Evolutionary conservation across 92 coral and sea anemone genomes (phyloP), one percentile per base, ranked within the genome.

Genomic region (Porites cylindrica): DNA sequence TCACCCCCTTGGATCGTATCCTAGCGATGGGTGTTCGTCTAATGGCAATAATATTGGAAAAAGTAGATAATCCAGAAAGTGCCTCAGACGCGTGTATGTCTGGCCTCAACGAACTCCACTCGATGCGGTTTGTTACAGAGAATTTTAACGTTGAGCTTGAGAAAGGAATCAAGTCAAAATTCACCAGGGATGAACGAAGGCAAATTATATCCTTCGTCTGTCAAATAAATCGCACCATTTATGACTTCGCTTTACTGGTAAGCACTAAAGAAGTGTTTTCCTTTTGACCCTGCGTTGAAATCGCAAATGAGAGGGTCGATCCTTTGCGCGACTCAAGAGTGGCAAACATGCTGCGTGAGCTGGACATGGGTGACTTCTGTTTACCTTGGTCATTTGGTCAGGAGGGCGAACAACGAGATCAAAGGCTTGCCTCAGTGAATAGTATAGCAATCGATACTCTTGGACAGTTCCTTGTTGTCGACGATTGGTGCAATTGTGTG

Each of bases 11-110:
- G 6, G 78, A 74, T 52, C 78, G 78, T 16, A 52, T 74, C 20
- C 78, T 74, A 7, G 78, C 78, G 43, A 51, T 20, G 78, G 62
- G 14, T 74, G 63, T 74, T 16, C 78, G 78, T 20, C 50, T 74
- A 17, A 74, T 19, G 43, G 63, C 78, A 3, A 74, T 47, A 52
- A 20, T 74, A n/a, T 20, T 74, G 63, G 78, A 52, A 21, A 74
- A 52, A 8, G 78, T 74, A 2, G 78, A 74, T 9, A 74, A 74
- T 21, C 78, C 78, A 7, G 38, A 1, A 1, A 52, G 32, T 10
- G 64, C 62, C 1, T n/a, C 53, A 52, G 78, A 12, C 7, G 63
- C 32, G 62, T 74, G 78, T 10, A 74, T 18, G 52, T 52, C 63
- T 61, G 62, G 62, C 62, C 78, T 74, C 11, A 29, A 74, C 51